phyloP scores from a whole-genome alignment of 2,113 vertebrate species.

The Carassius gibelio region DNA sequence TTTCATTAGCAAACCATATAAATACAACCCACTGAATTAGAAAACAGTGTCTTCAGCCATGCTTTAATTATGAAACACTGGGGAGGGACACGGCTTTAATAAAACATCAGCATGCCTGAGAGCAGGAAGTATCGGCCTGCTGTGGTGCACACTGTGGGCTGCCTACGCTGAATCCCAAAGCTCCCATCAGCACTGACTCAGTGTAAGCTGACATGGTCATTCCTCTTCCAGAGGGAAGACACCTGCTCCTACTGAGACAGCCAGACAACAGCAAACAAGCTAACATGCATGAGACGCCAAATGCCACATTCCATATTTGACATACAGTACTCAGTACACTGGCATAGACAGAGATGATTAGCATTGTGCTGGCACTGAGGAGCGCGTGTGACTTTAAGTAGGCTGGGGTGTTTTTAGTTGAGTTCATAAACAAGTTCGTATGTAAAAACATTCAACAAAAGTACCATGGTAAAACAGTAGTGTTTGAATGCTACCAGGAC shows the following conservation, averaged over 20 bases:
- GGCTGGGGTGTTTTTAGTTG: neutral
- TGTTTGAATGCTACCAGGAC: neutral
- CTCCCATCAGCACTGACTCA: slow-evolving; percentile 41
- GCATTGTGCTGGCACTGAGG: slow-evolving; percentile 19
- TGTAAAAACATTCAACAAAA: neutral
- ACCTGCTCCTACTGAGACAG: slow-evolving; percentile 29
- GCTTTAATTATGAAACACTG: slow-evolving; percentile 56
- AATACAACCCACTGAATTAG: slow-evolving; percentile 45
- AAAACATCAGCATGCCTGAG: slow-evolving; percentile 60
- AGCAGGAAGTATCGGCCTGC: slow-evolving; percentile 35
- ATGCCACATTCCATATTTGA: slow-evolving; percentile 27
- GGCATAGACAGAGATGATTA: neutral
- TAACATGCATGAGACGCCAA: neutral
- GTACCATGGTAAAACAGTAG: neutral
- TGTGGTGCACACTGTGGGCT: slow-evolving; percentile 21
- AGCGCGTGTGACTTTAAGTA: neutral
- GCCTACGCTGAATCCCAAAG: slow-evolving; percentile 53
- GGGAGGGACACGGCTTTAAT: slow-evolving; percentile 55
- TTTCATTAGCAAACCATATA: slow-evolving; percentile 43
- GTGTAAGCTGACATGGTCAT: slow-evolving; percentile 29
- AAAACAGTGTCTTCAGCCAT: slow-evolving; percentile 45
- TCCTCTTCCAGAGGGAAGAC: slow-evolving; percentile 41
- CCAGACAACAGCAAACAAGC: neutral
- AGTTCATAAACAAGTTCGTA: neutral
- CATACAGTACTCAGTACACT: neutral